Evolutionary conservation across 2,113 vertebrate genomes (phyloP).

Genomic region (Trematocara variabile): DNA sequence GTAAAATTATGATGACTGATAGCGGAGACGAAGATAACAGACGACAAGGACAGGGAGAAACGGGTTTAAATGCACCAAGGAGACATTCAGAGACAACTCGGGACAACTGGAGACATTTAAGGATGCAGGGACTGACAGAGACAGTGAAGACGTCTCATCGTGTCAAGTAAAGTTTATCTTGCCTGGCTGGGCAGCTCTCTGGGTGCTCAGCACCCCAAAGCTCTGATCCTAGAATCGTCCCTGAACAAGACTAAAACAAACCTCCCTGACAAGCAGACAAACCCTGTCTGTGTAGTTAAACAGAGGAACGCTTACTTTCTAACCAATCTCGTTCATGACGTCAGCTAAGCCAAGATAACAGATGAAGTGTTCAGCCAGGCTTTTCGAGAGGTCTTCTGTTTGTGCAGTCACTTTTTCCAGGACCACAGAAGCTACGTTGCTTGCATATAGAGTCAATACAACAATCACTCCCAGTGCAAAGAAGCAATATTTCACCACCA

Average conservation of each 20-base stretch:
- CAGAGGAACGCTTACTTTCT: not conserved
- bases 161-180: no score
- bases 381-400: not conserved
- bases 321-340: not conserved
- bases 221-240: no score
- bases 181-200: no score
- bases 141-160: no score
- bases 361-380: not conserved
- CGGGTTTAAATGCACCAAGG: no score
- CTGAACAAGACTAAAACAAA: not conserved
- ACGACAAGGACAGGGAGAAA: no score
- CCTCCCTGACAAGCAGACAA: not conserved
- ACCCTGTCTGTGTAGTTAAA: not conserved
- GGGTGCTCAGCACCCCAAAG: no score
- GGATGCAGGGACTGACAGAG: no score
- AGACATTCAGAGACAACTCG: no score
- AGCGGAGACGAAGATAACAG: no score
- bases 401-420: not conserved
- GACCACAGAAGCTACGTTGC: not conserved
- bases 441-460: not conserved
- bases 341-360: not conserved
- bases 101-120: no score
- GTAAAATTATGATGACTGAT: no score
- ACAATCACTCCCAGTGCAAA: not conserved
- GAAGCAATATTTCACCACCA: not conserved